Percentiles rank a stretch among this genome's conserved stretches.
These are phyloP conservation scores for Metopia argyrocephala DNA, from an alignment of 2,888 invertebrate genomes.

Conservation along the genomic window DNA sequence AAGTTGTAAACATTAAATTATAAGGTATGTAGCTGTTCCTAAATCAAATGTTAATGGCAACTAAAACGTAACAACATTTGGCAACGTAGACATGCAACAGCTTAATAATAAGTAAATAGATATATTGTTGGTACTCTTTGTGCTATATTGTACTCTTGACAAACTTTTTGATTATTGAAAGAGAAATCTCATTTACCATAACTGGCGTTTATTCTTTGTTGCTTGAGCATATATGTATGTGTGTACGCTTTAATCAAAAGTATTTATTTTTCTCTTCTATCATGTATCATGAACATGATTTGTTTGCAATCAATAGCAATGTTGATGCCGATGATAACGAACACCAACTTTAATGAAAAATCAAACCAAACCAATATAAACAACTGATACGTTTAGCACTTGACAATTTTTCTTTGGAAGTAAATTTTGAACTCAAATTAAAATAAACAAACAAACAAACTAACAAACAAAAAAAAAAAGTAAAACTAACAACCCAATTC, in stretches of 20 bases:
- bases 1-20: too few species aligned
- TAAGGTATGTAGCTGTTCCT: too few species aligned
- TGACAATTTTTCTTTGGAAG: too few species aligned
- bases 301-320: conserved; percentile 23
- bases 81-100: too few species aligned
- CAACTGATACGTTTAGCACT: neutral
- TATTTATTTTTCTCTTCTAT: conserved; percentile 17
- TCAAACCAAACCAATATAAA: conserved; percentile 7
- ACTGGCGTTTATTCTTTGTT: too few species aligned
- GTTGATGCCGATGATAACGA: neutral
- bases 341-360: neutral
- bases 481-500: neutral
- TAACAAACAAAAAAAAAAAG: neutral
- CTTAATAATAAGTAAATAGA: too few species aligned
- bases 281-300: conserved; percentile 11
- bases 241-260: conserved; percentile 27
- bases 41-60: too few species aligned
- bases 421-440: conserved; percentile 21
- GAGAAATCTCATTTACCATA: too few species aligned
- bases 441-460: neutral
- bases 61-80: too few species aligned
- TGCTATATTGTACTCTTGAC: too few species aligned
- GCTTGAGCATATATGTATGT: neutral
- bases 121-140: too few species aligned
- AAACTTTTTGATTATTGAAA: too few species aligned